Conservation (phyloP, 1,140 invertebrate species). For the Riptortus pedestris region DNA sequence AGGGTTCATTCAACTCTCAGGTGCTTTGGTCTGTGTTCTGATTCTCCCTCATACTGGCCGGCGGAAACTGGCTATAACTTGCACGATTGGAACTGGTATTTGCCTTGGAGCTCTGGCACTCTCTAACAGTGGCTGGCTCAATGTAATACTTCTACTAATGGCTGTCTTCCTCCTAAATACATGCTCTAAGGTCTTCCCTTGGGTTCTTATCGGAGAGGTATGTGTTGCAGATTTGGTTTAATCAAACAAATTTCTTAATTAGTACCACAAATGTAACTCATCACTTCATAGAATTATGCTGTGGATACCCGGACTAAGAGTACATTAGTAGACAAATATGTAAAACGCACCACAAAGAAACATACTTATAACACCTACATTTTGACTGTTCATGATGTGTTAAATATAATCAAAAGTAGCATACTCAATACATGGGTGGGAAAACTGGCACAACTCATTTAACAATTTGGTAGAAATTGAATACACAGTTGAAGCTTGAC, state of each 20-base stretch:
- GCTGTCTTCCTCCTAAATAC: slow-evolving; percentile 54
- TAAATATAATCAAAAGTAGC: too few species aligned
- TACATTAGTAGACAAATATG: too few species aligned
- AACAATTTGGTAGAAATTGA: too few species aligned
- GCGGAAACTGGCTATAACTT: slow-evolving; percentile 49
- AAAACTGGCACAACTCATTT: too few species aligned
- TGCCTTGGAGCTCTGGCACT: slow-evolving; percentile 44
- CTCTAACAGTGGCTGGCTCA: slow-evolving; percentile 1
- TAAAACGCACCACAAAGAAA: too few species aligned
- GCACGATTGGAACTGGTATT: slow-evolving; percentile 46
- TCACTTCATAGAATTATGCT: too few species aligned
- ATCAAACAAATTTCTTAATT: background rate
- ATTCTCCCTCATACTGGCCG: slow-evolving; percentile 57
- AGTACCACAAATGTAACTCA: background rate
- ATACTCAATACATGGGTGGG: too few species aligned
- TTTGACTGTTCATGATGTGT: too few species aligned
- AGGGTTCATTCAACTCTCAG: slow-evolving; percentile 51
- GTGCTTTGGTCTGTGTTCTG: slow-evolving; percentile 47
- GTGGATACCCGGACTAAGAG: too few species aligned
- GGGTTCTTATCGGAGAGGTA: slow-evolving; percentile 63
- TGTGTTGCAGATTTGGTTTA: slow-evolving; percentile 32
- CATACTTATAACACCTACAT: too few species aligned
- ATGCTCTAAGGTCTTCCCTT: slow-evolving; percentile 58
- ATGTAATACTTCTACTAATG: slow-evolving; percentile 49
- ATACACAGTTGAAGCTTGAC: too few species aligned